A percentile compares a stretch with the other conserved stretches of the same genome.
phyloP scores from a whole-genome alignment of 2,113 vertebrate species.

The Machaerirhynchus nigripectus region DNA sequence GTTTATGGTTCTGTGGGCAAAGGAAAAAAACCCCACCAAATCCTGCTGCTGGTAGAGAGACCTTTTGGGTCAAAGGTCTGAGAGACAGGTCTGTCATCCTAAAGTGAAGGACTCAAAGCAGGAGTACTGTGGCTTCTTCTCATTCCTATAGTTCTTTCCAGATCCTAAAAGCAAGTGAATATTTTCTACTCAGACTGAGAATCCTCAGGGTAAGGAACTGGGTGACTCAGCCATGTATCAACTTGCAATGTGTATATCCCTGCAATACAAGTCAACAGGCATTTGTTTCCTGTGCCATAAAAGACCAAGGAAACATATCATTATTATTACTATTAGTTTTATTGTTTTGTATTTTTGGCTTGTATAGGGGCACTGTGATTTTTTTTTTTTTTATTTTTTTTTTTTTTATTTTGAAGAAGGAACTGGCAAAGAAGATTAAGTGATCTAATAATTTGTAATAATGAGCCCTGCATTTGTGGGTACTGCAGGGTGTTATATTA shows the following conservation, averaged over 20 bases:
- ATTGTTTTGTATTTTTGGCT: constrained; percentile 35
- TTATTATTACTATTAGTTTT: constrained; percentile 31
- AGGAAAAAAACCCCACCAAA: background rate
- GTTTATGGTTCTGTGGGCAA: background rate
- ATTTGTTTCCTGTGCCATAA: constrained; percentile 36
- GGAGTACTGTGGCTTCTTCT: background rate
- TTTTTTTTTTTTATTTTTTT: background rate
- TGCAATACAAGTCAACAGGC: background rate
- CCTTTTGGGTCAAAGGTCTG: background rate
- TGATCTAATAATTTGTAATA: constrained; percentile 65
- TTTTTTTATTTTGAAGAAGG: background rate
- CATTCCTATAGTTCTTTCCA: background rate
- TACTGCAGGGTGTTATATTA: background rate
- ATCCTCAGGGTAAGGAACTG: background rate
- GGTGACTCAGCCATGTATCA: constrained; percentile 1
- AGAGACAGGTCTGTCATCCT: background rate
- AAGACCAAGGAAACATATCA: constrained; percentile 38
- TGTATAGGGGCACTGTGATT: background rate
- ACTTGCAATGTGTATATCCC: background rate
- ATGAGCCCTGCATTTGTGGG: constrained; percentile 44
- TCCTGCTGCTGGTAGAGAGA: background rate
- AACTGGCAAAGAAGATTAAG: constrained; percentile 55
- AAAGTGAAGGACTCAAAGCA: background rate
- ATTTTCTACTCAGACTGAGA: background rate
- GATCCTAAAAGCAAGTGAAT: background rate